These are phyloP conservation scores for Canis aureus DNA, from an alignment of 2,113 vertebrate species.

Conservation along the genomic window DNA sequence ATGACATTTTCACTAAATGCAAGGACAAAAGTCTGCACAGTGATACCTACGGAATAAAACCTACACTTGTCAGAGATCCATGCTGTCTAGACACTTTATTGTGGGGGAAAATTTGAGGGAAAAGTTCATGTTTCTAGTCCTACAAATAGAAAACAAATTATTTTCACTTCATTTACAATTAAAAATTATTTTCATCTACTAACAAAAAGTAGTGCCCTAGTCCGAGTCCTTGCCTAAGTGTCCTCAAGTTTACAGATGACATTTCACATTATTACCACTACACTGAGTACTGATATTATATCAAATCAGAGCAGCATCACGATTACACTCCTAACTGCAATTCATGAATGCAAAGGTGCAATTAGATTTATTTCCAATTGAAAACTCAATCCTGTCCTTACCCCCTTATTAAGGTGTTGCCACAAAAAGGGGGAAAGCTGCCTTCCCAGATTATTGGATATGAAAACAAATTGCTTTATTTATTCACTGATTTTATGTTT, in stretches of 20 bases:
- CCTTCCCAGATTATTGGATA: not conserved
- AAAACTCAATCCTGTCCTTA: conserved; percentile 5
- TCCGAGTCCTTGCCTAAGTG: not conserved
- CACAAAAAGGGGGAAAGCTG: not conserved
- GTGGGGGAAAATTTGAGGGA: not conserved
- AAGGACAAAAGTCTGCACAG: conserved; percentile 6
- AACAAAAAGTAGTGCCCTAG: conserved; percentile 18
- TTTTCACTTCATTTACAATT: conserved; percentile 46
- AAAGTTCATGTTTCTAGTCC: not conserved
- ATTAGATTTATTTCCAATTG: not conserved
- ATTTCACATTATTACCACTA: not conserved
- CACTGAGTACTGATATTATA: not conserved
- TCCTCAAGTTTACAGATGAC: not conserved
- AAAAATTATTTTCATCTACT: conserved; percentile 56
- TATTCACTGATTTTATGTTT: conserved; percentile 54
- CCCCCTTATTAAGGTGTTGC: not conserved
- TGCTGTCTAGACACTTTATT: not conserved
- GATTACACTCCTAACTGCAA: not conserved
- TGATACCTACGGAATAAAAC: not conserved
- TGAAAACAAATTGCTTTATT: conserved; percentile 13
- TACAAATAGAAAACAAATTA: conserved; percentile 38
- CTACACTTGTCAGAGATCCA: not conserved
- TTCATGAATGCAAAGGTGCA: not conserved
- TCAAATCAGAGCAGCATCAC: not conserved
- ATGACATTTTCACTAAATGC: conserved; percentile 14